phyloP scores from a whole-genome alignment of 2,888 invertebrate species.

The Dioctria rufipes region DNA sequence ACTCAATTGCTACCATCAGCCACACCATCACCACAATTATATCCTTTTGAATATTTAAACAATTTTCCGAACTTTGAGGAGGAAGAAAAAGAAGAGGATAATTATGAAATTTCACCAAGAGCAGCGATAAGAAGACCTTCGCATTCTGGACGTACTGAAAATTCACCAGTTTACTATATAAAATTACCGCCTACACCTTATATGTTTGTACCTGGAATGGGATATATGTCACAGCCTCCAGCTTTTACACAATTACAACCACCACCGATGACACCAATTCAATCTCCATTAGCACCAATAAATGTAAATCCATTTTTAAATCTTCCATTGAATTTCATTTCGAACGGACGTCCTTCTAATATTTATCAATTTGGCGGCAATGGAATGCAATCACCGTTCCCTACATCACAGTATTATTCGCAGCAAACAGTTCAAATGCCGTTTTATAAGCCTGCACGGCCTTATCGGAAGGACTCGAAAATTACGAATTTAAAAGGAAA shows the following conservation, averaged over 20 bases:
- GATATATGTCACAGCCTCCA: constrained; percentile 87
- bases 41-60: background rate
- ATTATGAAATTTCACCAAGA: background rate
- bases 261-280: background rate
- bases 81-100: background rate
- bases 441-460: constrained; percentile 70
- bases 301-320: constrained; percentile 77
- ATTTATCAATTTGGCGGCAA: constrained; percentile 80
- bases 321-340: constrained; percentile 83
- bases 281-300: constrained; percentile 60
- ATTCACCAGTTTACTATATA: constrained; percentile 90
- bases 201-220: constrained; percentile 87
- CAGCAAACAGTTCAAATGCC: constrained; percentile 63
- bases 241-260: constrained; percentile 60
- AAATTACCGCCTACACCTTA: constrained; percentile 88
- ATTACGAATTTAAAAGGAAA: constrained; percentile 83
- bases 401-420: background rate
- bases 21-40: background rate
- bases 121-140: background rate
- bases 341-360: constrained; percentile 85
- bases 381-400: background rate
- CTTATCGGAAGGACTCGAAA: constrained; percentile 75
- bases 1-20: background rate
- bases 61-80: background rate
- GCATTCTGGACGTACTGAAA: constrained; percentile 67